phyloP scores from a whole-genome alignment of 2,797 vertebrate species.

The Chiroxiphia lanceolata region DNA sequence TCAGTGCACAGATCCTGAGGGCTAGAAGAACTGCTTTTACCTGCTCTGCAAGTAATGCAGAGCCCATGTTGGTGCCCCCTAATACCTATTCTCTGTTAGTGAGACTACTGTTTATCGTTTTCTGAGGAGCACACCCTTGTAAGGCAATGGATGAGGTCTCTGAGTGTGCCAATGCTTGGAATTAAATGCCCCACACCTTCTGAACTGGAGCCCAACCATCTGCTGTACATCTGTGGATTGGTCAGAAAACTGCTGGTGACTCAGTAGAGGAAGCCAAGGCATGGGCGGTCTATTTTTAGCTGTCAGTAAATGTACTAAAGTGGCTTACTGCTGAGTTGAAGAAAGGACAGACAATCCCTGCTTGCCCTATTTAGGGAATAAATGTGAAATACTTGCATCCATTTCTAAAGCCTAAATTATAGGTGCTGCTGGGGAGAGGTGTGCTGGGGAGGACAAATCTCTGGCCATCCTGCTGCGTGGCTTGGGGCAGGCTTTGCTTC shows the following conservation, averaged over 20 bases:
- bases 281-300: constrained; percentile 44
- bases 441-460: neutral
- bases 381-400: constrained; percentile 28
- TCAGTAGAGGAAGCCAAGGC: constrained; percentile 23
- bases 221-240: neutral
- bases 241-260: constrained; percentile 37
- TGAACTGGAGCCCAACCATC: constrained; percentile 8
- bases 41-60: neutral
- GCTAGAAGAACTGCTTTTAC: neutral
- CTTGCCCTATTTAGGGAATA: constrained; percentile 66
- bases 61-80: fast-evolving
- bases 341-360: constrained; percentile 33
- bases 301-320: constrained; percentile 52
- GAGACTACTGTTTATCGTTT: neutral
- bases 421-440: neutral
- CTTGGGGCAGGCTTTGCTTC: neutral
- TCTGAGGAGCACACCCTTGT: neutral
- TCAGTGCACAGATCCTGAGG: neutral
- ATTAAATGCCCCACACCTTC: neutral
- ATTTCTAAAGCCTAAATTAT: neutral
- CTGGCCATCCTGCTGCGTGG: neutral
- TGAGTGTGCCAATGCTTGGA: fast-evolving
- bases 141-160: neutral
- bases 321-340: constrained; percentile 54
- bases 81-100: neutral